Base-by-base conservation (phyloP, 1,140 invertebrate species). In the Branchinecta lynchi region DNA sequence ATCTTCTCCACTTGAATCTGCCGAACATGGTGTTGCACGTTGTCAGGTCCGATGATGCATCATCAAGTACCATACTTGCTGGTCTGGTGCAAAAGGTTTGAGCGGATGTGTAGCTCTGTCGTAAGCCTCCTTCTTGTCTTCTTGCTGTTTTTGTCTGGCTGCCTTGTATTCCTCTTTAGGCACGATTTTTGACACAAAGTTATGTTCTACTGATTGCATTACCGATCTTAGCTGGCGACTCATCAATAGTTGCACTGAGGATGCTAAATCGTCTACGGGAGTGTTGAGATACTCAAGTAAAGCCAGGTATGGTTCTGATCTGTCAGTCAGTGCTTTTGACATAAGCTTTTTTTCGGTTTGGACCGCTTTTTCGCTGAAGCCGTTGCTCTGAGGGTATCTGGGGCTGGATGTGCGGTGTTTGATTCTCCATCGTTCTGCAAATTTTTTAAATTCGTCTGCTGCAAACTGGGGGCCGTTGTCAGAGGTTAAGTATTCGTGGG, bases 311-410 rank as follows among this genome's bases (percentile, higher is more conserved):
- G 46, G 46, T 9, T 51, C 46, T 51, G n/a, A 51, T 3, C 51
- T 44, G 7, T 67, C 51, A 3, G 43, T 20, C 51, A 67, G 43
- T 20, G 69, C n/a, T 44, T 68, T 68, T 73, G 74, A 8, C 67
- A 43, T 76, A n/a, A 67, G 77, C 77, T 73, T 21, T 71, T 77
- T 78, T 65, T 74, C 72, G 20, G 69, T 68, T 46, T 70, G 51
- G 15, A 70, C 69, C 44, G 20, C 46, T 7, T 20, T 68, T 68
- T 70, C 69, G 12, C 12, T 7, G 15, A 17, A n/a, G 15, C 69
- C 69, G 45, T 70, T 70, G 8, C 17, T 44, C 69, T 70, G 69
- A n/a, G 66, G 17, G 66, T 67, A 67, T 3, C 43, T 20, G 43
- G 60, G 66, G 66, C 3, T 21, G 43, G 66, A 67, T 21, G 66